These are phyloP conservation scores for Acholoe squamosa DNA, from an alignment of 2,888 invertebrate genomes.

Conservation along the genomic window DNA sequence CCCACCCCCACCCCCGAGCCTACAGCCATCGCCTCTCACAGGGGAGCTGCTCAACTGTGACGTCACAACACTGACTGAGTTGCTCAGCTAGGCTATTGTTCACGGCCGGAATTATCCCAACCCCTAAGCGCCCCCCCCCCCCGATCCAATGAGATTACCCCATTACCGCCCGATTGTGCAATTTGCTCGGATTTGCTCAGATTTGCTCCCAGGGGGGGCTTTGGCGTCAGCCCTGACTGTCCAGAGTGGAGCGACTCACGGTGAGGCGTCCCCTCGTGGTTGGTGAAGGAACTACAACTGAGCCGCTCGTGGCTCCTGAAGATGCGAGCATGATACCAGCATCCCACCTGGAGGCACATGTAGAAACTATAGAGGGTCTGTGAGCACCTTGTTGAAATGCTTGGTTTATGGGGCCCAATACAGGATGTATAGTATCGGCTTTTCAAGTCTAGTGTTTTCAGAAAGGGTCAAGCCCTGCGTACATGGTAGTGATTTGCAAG, in stretches of 20 bases:
- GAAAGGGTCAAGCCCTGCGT: no score
- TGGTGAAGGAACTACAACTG: background rate
- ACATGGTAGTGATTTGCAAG: no score
- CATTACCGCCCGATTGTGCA: conserved; percentile 28
- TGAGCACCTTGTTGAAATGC: no score
- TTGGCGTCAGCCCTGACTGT: background rate
- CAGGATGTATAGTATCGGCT: no score
- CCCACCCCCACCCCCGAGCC: no score
- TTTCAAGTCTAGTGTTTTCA: no score
- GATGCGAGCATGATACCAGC: background rate
- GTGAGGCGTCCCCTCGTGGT: background rate
- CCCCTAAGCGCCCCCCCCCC: background rate
- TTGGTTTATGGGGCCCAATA: no score
- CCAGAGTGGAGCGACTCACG: background rate
- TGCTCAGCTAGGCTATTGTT: background rate
- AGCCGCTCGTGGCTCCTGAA: background rate
- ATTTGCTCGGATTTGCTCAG: conserved; percentile 27
- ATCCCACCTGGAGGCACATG: background rate
- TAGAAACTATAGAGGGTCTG: background rate
- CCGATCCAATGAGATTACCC: conserved; percentile 18
- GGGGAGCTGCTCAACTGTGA: background rate
- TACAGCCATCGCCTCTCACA: no score
- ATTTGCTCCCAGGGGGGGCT: background rate
- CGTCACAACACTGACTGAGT: background rate
- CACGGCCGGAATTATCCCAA: background rate